Base-by-base conservation (phyloP, 1,140 invertebrate species). In the Drosophila murphyi region DNA sequence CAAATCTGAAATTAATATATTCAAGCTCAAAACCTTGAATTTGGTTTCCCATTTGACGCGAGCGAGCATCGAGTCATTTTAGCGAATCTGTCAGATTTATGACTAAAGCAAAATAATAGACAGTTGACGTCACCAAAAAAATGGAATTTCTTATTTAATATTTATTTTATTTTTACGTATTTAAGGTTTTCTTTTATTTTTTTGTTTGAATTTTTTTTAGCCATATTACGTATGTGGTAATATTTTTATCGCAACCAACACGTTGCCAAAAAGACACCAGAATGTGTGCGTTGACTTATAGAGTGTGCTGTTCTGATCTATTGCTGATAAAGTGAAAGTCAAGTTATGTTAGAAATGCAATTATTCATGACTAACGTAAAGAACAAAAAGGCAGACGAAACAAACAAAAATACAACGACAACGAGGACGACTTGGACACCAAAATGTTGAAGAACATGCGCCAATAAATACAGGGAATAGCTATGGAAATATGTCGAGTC, bases 301-400 rank as follows among this genome's bases (percentile, higher is more conserved):
- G 80, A 56, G 72, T 51, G 29, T 48, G 63, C 54, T 50, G 65
- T 39, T 74, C 65, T 81, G 71, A 85, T 78, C 85, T 85, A 89
- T 85, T 75, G 86, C 74, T 85, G 85, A 89, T 85, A 78, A 80
- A 88, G 85, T 78, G 85, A 89, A 88, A 89, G 85, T 88, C 85
- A 85, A 83, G 83, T 85, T 89, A 83, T 88, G 77, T 55, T 89
- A 80, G 77, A 88, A 88, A 88, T 80, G 85, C 76, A 88, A 89
- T 88, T 89, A 89, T 88, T 87, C 83, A 88, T 79, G 76, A 72
- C 76, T 62, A 29, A 12, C 48, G 32, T 28, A n/a, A 7, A 47
- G 37, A 68, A 43, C 5, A 70, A 68, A 71, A 32, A 57, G 55
- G 48, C 48, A 74, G 68, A 72, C 20, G 65, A 64, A 43, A 55